Conservation (phyloP, 2,113 vertebrate species). For the Toxotes jaculatrix region DNA sequence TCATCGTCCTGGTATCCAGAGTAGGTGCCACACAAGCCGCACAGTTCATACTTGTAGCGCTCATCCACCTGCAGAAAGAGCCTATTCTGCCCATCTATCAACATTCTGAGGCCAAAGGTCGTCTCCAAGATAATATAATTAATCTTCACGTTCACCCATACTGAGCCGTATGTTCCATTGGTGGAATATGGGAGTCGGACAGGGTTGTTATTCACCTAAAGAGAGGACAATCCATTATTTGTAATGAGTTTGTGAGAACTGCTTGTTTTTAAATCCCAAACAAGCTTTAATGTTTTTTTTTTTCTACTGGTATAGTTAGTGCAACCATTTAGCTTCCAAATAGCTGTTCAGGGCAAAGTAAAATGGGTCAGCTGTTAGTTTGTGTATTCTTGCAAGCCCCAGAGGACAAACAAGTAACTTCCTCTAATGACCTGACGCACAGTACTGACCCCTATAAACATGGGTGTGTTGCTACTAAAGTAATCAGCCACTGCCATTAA, state of each 20-base stretch:
- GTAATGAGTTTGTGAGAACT: neutral
- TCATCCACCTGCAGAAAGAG: slow-evolving; percentile 86
- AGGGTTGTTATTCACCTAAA: slow-evolving; percentile 67
- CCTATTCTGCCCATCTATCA: slow-evolving; percentile 78
- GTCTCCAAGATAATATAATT: slow-evolving; percentile 75
- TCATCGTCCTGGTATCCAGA: slow-evolving; percentile 82
- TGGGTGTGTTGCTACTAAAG: neutral
- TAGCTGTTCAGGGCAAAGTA: slow-evolving; percentile 16
- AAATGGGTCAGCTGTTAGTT: neutral
- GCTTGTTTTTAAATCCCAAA: neutral
- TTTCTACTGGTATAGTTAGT: neutral
- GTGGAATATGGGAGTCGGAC: slow-evolving; percentile 67
- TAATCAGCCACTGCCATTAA: slow-evolving; percentile 2
- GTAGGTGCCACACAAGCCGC: slow-evolving; percentile 86
- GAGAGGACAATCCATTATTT: slow-evolving; percentile 4
- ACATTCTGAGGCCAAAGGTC: slow-evolving; percentile 82
- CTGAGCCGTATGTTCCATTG: slow-evolving; percentile 52
- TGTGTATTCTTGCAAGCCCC: neutral
- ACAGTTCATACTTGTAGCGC: slow-evolving; percentile 78
- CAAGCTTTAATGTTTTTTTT: neutral
- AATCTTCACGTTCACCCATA: slow-evolving; percentile 59
- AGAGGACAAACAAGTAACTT: slow-evolving; percentile 12
- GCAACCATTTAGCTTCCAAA: neutral
- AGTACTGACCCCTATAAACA: slow-evolving; percentile 25
- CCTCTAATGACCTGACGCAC: neutral